These are phyloP conservation scores for Napeogenes inachia DNA, from an alignment of 2,888 invertebrate genomes.

Conservation along the genomic window DNA sequence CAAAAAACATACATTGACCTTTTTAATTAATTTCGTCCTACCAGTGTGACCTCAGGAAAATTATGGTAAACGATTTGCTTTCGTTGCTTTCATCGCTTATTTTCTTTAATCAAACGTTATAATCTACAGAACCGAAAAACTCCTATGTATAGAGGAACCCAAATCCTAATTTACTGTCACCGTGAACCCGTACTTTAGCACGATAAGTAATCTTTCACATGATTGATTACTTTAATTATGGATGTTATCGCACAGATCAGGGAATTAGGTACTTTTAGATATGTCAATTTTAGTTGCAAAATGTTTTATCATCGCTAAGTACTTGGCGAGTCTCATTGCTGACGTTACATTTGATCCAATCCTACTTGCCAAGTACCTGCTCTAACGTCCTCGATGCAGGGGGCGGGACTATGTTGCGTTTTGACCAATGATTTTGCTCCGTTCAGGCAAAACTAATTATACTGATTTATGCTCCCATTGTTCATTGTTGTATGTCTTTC, in stretches of 20 bases:
- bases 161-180: slow-evolving; percentile 14
- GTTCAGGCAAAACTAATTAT: slow-evolving; percentile 89
- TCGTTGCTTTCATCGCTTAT: no score
- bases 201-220: slow-evolving; percentile 9
- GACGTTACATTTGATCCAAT: slow-evolving; percentile 65
- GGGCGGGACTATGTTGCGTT: slow-evolving; percentile 77
- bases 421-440: slow-evolving; percentile 82
- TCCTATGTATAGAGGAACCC: neutral
- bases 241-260: slow-evolving; percentile 12
- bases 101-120: no score
- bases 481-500: slow-evolving; percentile 86
- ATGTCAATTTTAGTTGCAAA: neutral
- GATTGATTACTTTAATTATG: slow-evolving; percentile 13
- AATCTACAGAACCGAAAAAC: no score
- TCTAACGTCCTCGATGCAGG: slow-evolving; percentile 63
- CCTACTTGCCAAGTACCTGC: slow-evolving; percentile 56
- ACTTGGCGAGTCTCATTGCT: slow-evolving; percentile 44
- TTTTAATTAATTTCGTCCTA: no score
- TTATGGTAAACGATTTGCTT: no score
- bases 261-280: neutral
- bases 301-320: neutral
- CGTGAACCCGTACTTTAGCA: slow-evolving; percentile 10
- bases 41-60: no score
- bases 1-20: no score
- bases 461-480: slow-evolving; percentile 96